These are phyloP conservation scores for Drosophila paulistorum DNA, from an alignment of 1,140 invertebrate species.

Conservation along the genomic window DNA sequence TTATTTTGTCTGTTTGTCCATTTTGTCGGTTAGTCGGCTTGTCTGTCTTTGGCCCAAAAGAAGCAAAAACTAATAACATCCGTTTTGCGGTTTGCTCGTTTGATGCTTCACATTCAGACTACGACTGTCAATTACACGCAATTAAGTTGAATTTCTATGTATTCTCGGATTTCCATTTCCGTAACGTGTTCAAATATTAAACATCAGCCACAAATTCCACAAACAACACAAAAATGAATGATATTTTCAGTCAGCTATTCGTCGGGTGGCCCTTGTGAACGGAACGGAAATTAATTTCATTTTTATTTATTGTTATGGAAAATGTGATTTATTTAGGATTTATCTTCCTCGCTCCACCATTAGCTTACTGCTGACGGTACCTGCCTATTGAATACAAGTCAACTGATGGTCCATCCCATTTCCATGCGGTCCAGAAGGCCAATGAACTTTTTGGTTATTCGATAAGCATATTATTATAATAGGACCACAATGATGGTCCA, in stretches of 20 bases:
- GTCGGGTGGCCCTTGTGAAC: constrained; percentile 15
- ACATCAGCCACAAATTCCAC: constrained; percentile 53
- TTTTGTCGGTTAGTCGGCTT: not conserved
- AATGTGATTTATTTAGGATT: constrained; percentile 50
- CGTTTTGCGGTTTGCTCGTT: constrained; percentile 55
- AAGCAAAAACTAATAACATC: constrained; percentile 61
- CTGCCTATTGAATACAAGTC: not conserved
- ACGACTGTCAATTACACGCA: constrained; percentile 72
- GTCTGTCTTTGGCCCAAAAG: constrained; percentile 10
- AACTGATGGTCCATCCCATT: not conserved
- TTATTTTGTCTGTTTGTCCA: not conserved
- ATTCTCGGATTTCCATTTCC: constrained; percentile 67
- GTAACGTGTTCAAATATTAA: constrained; percentile 57
- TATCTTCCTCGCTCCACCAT: not conserved
- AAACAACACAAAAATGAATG: constrained; percentile 38
- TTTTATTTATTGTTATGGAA: constrained; percentile 72
- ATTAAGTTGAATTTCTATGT: constrained; percentile 71
- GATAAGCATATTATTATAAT: constrained; percentile 79
- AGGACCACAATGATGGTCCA: constrained; percentile 66
- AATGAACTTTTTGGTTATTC: constrained; percentile 51
- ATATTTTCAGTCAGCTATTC: constrained; percentile 26
- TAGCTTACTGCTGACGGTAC: not conserved
- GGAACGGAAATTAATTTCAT: constrained; percentile 72
- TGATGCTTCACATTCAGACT: constrained; percentile 46
- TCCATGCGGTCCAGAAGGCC: constrained; percentile 38